phyloP scores from a whole-genome alignment of 2,113 vertebrate genomes.

The Eidolon helvum region DNA sequence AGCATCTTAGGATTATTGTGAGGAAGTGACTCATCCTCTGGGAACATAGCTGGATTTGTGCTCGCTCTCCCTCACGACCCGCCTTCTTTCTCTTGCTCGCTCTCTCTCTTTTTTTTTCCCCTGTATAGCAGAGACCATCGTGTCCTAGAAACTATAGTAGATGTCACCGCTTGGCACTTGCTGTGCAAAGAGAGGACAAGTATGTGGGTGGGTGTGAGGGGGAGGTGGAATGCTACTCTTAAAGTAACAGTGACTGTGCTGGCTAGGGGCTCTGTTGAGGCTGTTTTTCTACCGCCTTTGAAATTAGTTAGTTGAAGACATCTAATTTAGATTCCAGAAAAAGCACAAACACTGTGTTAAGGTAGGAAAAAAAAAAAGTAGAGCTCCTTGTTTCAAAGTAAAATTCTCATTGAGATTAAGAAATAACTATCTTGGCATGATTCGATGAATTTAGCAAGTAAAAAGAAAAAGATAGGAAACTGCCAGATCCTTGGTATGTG shows the following conservation, averaged over 20 bases:
- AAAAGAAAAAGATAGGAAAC: not conserved
- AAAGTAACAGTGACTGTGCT: conserved; percentile 75
- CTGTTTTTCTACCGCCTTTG: conserved; percentile 35
- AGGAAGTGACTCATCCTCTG: conserved; percentile 87
- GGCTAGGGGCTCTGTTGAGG: not conserved
- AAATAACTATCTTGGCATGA: not conserved
- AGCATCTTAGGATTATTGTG: conserved; percentile 81
- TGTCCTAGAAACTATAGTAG: conserved; percentile 86
- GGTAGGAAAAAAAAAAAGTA: not conserved
- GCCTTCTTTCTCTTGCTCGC: conserved; percentile 17
- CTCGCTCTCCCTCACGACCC: conserved; percentile 46
- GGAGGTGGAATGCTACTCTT: conserved; percentile 77
- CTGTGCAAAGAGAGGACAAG: conserved; percentile 83
- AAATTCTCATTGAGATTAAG: conserved; percentile 62
- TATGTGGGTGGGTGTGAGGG: conserved; percentile 78
- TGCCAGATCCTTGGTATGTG: not conserved
- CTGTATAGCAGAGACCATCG: conserved; percentile 73
- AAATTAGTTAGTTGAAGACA: conserved; percentile 38
- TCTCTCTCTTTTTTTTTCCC: not conserved
- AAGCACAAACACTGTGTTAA: conserved; percentile 32
- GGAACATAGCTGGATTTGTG: conserved; percentile 83
- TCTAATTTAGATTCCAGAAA: conserved; percentile 65
- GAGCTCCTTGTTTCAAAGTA: conserved; percentile 44
- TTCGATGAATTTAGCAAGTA: not conserved
- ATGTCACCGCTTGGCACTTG: conserved; percentile 90